phyloP scores from a whole-genome alignment of 2,113 vertebrate species.

The Sitta europaea region DNA sequence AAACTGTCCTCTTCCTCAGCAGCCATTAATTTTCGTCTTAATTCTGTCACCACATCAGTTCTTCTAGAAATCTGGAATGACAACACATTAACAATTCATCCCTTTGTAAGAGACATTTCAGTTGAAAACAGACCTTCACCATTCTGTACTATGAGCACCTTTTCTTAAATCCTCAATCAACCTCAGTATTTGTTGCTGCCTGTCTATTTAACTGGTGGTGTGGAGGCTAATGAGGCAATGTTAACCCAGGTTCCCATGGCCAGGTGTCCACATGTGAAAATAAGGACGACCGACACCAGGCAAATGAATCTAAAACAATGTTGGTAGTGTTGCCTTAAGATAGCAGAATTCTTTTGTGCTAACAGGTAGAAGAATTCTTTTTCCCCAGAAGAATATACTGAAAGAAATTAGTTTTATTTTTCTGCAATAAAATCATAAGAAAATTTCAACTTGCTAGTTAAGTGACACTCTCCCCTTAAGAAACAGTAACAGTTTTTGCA shows the following conservation, averaged over 20 bases:
- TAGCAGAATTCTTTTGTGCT: not conserved
- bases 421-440: not conserved
- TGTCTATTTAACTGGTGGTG: not conserved
- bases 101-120: not conserved
- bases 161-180: not conserved
- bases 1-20: not conserved
- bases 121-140: not conserved
- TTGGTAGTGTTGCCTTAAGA: not conserved
- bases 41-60: not conserved
- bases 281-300: not conserved
- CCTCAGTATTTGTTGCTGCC: not conserved
- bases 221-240: not conserved
- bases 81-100: not conserved
- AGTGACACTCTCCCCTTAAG: not conserved
- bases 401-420: not conserved
- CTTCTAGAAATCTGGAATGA: constrained; percentile 54
- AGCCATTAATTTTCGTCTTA: constrained; percentile 55
- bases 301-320: not conserved
- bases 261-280: not conserved
- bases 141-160: not conserved
- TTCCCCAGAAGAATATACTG: not conserved
- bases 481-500: not conserved
- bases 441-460: not conserved
- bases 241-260: not conserved
- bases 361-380: not conserved